Conservation (phyloP, 2,113 vertebrate species). For the Antechinus flavipes region DNA sequence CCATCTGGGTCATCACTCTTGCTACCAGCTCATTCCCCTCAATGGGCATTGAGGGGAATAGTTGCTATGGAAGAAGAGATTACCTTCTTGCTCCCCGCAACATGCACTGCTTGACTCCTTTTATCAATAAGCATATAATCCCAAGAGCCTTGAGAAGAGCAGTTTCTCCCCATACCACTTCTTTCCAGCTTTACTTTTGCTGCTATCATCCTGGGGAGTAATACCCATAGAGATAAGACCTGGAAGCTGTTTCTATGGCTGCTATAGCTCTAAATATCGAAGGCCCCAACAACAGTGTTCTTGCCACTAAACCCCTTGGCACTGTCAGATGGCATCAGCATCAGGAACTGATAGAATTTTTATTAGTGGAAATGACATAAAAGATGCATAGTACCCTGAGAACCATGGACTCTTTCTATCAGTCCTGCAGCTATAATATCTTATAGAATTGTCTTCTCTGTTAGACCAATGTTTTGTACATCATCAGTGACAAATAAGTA, state of each 20-base stretch:
- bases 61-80: not conserved
- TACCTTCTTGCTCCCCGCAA: not conserved
- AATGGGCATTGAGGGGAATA: not conserved
- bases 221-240: not conserved
- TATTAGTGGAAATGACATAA: not conserved
- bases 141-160: not conserved
- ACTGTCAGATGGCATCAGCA: not conserved
- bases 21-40: not conserved
- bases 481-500: not conserved
- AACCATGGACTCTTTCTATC: not conserved
- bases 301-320: not conserved
- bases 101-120: not conserved
- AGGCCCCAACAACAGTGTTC: not conserved
- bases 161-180: not conserved
- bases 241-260: not conserved
- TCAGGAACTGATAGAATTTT: not conserved
- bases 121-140: not conserved
- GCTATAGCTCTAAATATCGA: not conserved
- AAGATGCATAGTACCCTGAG: not conserved
- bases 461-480: not conserved
- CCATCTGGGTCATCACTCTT: not conserved
- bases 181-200: not conserved
- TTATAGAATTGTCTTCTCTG: not conserved
- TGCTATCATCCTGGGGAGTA: not conserved
- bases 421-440: not conserved